Base-by-base conservation (phyloP, 2,113 vertebrate genomes). In the Gulo gulo region DNA sequence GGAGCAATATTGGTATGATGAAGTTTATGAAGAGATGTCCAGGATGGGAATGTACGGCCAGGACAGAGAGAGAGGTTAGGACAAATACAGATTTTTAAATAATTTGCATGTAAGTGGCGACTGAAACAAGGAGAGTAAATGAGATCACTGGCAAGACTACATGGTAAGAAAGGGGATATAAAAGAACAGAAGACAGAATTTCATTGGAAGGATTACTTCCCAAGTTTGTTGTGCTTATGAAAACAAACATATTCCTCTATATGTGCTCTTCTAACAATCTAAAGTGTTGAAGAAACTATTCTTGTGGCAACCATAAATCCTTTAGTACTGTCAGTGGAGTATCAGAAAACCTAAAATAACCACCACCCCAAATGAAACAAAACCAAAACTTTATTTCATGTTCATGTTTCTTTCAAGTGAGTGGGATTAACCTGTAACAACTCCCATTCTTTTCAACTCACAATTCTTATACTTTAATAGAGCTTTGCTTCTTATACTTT, bases 401-500 rank as follows among this genome's bases (percentile, higher is more conserved):
- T 52, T 88, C 69, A 55, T 47, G 24, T 24, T 91, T 91, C 65
- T 87, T 96, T 67, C 14, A 14, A 73, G 13, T 88, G 80, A 78
- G 39, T 47, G 26, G 39, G 94, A 97, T 82, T 36, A 67, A 63
- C 12, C 4, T 69, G 4, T 52, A 45, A 63, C 6, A 52, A 73
- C 39, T 36, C 63, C 12, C 26, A 47, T 80, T 91, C 6, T 74
- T 71, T 87, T 94, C 18, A 85, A 73, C 67, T 24, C 16, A 73
- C 1, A 73, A 5, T 55, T 63, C 2, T 91, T 29, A 96, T 83
- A 34, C 29, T 95, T 73, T 47, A 47, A 21, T 6, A 96, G 20
- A 95, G 26, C n/a, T n/a, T n/a, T n/a, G n/a, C n/a, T 55, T 63
- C 2, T 91, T 29, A 96, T 83, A 34, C 29, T 95, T 73, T 47